Evolutionary conservation across 1,140 invertebrate genomes (phyloP).

Genomic region (Nebria ingens): DNA sequence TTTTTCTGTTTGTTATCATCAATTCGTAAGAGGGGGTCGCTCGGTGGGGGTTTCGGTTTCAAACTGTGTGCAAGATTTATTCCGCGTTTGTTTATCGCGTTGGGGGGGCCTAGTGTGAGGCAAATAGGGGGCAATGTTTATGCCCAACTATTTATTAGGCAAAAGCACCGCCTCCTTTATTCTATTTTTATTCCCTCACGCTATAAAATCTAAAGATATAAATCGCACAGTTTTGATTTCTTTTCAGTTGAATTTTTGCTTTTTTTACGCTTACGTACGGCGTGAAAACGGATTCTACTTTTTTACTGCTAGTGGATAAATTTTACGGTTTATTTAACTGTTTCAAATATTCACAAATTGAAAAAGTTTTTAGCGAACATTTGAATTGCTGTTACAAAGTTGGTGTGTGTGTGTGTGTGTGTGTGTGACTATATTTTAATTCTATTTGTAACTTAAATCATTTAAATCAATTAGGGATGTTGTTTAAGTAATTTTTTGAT

Average conservation of each 20-base stretch:
- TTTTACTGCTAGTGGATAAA: not conserved
- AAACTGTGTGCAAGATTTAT: slow-evolving; percentile 4
- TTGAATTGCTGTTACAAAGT: not conserved
- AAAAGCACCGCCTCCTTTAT: not conserved
- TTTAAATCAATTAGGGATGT: no score
- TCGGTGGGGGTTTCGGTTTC: slow-evolving; percentile 1
- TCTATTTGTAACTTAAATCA: no score
- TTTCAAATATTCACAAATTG: slow-evolving; percentile 9
- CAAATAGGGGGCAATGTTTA: not conserved
- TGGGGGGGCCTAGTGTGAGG: not conserved
- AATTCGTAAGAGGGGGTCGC: no score
- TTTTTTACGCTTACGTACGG: not conserved
- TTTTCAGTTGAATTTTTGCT: not conserved
- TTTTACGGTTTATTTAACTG: slow-evolving; percentile 8
- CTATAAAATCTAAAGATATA: slow-evolving; percentile 6
- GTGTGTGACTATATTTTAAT: no score
- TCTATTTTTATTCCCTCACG: not conserved
- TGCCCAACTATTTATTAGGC: not conserved
- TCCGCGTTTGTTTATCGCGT: not conserved
- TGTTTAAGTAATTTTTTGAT: no score
- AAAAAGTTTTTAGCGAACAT: slow-evolving; percentile 3
- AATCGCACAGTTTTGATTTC: not conserved
- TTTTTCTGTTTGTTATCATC: no score
- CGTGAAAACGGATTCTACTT: not conserved
- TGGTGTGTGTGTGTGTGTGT: no score